A percentile compares a stretch with the other conserved stretches of the same genome.
phyloP scores from a whole-genome alignment of 2,113 vertebrate genomes.

The Myiopsitta monachus region DNA sequence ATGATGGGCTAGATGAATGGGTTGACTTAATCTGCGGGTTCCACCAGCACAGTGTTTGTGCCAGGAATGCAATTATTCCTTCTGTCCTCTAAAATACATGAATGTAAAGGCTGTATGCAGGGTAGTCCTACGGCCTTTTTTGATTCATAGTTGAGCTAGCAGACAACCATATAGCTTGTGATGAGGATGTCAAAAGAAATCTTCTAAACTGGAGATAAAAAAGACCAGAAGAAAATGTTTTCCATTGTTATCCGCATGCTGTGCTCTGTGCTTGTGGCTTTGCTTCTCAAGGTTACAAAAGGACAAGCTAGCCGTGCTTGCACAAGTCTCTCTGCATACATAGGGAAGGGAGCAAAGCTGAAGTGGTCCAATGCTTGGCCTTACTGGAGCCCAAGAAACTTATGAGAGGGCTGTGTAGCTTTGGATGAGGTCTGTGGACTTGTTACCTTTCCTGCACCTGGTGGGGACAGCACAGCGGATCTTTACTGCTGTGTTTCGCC shows the following conservation, averaged over 20 bases:
- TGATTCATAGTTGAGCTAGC: background rate
- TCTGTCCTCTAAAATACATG: background rate
- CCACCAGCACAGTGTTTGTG: background rate
- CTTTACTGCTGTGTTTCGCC: background rate
- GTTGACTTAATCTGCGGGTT: background rate
- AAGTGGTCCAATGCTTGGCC: background rate
- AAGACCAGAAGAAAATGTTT: background rate
- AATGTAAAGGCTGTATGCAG: background rate
- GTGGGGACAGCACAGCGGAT: background rate
- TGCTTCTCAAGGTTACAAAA: background rate
- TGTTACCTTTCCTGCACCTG: background rate
- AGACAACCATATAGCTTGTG: background rate
- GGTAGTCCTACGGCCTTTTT: background rate
- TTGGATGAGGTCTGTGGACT: background rate
- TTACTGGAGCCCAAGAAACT: background rate
- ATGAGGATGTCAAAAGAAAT: background rate
- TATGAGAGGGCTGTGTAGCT: background rate
- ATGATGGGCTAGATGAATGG: background rate
- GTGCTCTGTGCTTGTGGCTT: background rate
- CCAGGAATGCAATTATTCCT: background rate
- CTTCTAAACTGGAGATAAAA: background rate
- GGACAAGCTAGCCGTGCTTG: background rate
- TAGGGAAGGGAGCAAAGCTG: rapidly evolving
- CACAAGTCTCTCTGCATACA: background rate
- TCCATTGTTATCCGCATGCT: background rate